Percentiles rank a stretch among this genome's conserved stretches.
Evolutionary conservation across 2,888 invertebrate species (phyloP).

Genomic region (Synanthedon tipuliformis): DNA sequence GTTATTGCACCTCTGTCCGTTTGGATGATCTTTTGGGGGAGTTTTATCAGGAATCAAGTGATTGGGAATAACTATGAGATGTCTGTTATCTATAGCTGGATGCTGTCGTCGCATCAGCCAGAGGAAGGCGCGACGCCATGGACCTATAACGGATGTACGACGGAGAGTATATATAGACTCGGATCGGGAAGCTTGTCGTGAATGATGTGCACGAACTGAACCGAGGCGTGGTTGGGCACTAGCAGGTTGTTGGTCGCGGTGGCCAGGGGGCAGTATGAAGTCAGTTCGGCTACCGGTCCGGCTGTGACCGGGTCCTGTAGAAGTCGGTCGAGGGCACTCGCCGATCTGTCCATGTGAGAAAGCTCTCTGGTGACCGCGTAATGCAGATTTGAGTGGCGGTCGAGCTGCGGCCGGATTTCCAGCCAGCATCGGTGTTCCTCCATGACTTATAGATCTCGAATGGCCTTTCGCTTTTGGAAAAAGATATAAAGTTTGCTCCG

Average conservation of each 20-base stretch:
- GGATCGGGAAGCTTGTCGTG: conserved; percentile 88
- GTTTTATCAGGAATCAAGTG: conserved; percentile 86
- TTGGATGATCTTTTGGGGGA: conserved; percentile 84
- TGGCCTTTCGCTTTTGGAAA: conserved; percentile 74
- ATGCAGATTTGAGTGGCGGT: conserved; percentile 78
- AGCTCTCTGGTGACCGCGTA: conserved; percentile 84
- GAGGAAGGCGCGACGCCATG: conserved; percentile 76
- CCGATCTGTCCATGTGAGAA: conserved; percentile 89
- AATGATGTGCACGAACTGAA: conserved; percentile 72
- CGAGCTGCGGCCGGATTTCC: conserved; percentile 63
- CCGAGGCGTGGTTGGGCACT: conserved; percentile 59
- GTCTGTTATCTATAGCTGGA: conserved; percentile 75
- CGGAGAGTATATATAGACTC: conserved; percentile 91
- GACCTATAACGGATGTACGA: conserved; percentile 77
- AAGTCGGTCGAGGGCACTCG: conserved; percentile 60
- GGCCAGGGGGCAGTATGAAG: conserved; percentile 88
- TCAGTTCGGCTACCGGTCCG: conserved; percentile 89
- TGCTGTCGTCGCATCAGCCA: conserved; percentile 73
- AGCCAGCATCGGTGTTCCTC: conserved; percentile 71
- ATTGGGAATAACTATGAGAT: conserved; percentile 84
- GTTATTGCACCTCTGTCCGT: conserved; percentile 84
- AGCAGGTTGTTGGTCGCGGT: conserved; percentile 73
- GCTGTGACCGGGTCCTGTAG: conserved; percentile 75
- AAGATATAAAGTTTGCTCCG: conserved; percentile 61
- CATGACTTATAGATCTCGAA: conserved; percentile 87